Evolutionary conservation across 2,888 invertebrate species (phyloP), one percentile per base, ranked within the genome.

Genomic region (Drosophila pegasa): DNA sequence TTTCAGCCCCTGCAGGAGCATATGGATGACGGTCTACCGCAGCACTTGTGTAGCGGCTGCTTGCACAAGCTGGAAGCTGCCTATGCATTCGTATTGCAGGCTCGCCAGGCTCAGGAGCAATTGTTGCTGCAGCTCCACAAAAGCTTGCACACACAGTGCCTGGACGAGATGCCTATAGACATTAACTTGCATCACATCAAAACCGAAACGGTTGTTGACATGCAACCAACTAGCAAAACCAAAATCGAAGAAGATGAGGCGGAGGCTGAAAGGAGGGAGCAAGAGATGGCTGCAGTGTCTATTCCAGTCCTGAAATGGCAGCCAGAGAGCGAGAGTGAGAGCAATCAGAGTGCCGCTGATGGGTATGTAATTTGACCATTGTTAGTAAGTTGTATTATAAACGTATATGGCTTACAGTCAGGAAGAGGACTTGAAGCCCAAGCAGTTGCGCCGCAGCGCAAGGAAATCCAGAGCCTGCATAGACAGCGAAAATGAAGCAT

Each of bases 101-200:
- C 74, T 3, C 86, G 83, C 2, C 65, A 75, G 31, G 82, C 81
- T 6, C 80, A 87, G 25, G 75, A 76, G 9, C 75, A 83, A 51
- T 75, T 90, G 20, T 31, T 83, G 45, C 37, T 41, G 10, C 54
- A 58, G 38, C 31, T 75, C 12, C 50, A 41, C 20, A 67, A 57
- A 2, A 38, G 38, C 18, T 16, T 69, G 37, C 71, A 64, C 2
- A 31, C 47, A 16, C 31, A 64, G 31, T 90, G 90, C 35, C 60
- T 90, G 4, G 73, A 86, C 7, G 90, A 90, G 52, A 67, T 84
- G 2, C 84, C 90, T 6, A 90, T 90, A 12, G 90, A 90, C 48
- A 89, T 90, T 14, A 73, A 83, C 16, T 55, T 54, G 38, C 55
- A 72, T 40, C 51, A 64, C 25, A 83, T 86, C 0, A 89, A 89